Percentiles rank a stretch among this genome's conserved stretches.
Evolutionary conservation across 1,140 invertebrate genomes (phyloP).

Genomic region (Tribolium madens): DNA sequence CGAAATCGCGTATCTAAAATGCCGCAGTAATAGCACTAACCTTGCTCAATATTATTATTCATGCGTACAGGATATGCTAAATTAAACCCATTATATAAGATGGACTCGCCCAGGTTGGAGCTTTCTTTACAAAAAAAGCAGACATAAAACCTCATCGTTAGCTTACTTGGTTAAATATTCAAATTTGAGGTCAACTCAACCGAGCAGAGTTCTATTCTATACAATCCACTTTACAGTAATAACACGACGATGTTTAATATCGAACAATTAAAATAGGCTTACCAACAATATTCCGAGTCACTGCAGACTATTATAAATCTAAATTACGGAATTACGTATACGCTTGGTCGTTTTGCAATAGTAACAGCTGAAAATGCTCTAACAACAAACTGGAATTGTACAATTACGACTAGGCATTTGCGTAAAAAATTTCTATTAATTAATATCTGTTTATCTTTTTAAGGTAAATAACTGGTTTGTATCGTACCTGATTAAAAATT

Average conservation of each 20-base stretch:
- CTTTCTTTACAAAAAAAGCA: not conserved
- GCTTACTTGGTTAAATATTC: conserved; percentile 13
- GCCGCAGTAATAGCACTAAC: conserved; percentile 34
- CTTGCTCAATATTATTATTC: conserved; percentile 46
- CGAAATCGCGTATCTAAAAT: conserved; percentile 36
- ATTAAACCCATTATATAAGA: conserved; percentile 41
- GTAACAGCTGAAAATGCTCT: conserved; percentile 4
- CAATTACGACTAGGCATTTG: too few species aligned
- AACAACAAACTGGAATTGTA: conserved; percentile 17
- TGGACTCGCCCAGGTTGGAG: not conserved
- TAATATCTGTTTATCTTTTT: conserved; percentile 37
- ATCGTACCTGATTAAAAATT: conserved; percentile 28
- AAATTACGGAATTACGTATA: conserved; percentile 34
- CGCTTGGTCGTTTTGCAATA: conserved; percentile 13
- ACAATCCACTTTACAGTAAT: conserved; percentile 11
- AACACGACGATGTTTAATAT: not conserved
- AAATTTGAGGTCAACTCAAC: conserved; percentile 25
- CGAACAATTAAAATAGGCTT: conserved; percentile 26
- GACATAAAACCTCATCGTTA: not conserved
- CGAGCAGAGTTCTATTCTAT: conserved; percentile 1
- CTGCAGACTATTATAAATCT: conserved; percentile 23
- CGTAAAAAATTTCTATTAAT: conserved; percentile 20
- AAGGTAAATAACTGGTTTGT: conserved; percentile 41
- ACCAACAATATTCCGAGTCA: conserved; percentile 16
- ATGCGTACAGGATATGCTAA: conserved; percentile 46